Evolutionary conservation across 1,140 invertebrate genomes (phyloP).

Genomic region (Rhagoletis zephyria): DNA sequence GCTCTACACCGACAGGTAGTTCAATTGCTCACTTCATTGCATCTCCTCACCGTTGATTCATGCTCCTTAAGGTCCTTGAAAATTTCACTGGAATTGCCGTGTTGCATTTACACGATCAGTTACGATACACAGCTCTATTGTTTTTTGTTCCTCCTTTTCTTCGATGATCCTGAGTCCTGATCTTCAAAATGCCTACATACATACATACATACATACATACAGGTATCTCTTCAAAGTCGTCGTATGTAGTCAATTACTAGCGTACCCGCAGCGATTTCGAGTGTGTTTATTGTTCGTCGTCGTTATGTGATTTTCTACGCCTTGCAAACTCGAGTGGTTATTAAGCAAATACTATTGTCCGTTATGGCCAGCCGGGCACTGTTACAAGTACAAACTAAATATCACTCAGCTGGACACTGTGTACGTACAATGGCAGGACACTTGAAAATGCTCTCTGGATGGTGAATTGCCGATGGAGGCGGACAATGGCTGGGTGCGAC

Average conservation of each 20-base stretch:
- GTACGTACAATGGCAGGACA: background rate
- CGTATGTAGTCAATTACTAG: constrained; percentile 29
- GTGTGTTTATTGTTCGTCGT: constrained; percentile 10
- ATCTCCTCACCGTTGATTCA: constrained; percentile 42
- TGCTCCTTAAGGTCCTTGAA: constrained; percentile 30
- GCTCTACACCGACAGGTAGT: background rate
- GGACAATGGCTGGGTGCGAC: constrained; percentile 40
- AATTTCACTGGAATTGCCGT: constrained; percentile 36
- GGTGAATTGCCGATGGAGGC: background rate
- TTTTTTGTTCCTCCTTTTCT: background rate
- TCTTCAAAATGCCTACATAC: no score
- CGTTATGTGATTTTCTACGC: constrained; percentile 46
- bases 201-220: no score
- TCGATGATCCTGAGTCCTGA: background rate
- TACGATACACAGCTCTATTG: background rate
- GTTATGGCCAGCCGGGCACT: background rate
- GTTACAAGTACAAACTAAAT: background rate
- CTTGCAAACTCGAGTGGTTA: constrained; percentile 51
- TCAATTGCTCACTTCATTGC: constrained; percentile 40
- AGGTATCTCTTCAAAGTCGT: background rate
- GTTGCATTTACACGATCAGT: background rate
- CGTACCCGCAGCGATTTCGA: constrained; percentile 28
- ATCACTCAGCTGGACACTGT: constrained; percentile 7
- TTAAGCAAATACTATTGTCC: constrained; percentile 50
- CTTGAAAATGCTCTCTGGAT: background rate